Conservation (phyloP, 2,888 invertebrate species). For the Athripsodes cinereus region DNA sequence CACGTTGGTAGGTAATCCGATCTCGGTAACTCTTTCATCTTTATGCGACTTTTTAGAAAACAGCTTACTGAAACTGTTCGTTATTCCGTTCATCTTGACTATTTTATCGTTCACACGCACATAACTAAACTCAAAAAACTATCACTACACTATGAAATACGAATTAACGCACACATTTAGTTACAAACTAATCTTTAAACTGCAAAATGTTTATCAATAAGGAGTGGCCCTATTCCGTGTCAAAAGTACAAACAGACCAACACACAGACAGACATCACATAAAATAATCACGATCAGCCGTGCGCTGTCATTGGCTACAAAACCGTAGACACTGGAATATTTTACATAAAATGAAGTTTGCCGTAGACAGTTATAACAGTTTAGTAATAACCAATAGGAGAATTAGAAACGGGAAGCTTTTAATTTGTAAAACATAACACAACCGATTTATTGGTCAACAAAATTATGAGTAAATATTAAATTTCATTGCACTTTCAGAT, state of each 20-base stretch:
- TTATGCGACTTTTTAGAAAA: slow-evolving; percentile 43
- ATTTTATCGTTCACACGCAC: slow-evolving; percentile 10
- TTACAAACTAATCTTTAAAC: slow-evolving; percentile 1
- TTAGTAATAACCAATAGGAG: too few species aligned
- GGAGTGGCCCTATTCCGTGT: slow-evolving; percentile 18
- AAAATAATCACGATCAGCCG: too few species aligned
- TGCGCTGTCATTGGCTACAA: too few species aligned
- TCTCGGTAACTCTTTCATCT: slow-evolving; percentile 56
- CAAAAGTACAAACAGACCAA: slow-evolving; percentile 5
- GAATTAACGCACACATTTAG: background rate
- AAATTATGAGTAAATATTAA: too few species aligned
- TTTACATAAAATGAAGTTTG: too few species aligned
- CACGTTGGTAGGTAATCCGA: slow-evolving; percentile 80
- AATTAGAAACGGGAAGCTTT: too few species aligned
- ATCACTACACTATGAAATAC: background rate
- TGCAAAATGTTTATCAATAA: slow-evolving; percentile 22
- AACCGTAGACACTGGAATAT: too few species aligned
- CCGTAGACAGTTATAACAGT: too few species aligned
- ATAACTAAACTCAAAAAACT: slow-evolving; percentile 6
- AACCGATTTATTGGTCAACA: too few species aligned
- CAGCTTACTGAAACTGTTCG: slow-evolving; percentile 46
- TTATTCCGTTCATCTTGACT: slow-evolving; percentile 45
- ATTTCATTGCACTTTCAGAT: too few species aligned
- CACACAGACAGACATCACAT: background rate
- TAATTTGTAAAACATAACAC: too few species aligned